Conservation (phyloP, 1,140 invertebrate species). For the Neoseiulus cucumeris region DNA sequence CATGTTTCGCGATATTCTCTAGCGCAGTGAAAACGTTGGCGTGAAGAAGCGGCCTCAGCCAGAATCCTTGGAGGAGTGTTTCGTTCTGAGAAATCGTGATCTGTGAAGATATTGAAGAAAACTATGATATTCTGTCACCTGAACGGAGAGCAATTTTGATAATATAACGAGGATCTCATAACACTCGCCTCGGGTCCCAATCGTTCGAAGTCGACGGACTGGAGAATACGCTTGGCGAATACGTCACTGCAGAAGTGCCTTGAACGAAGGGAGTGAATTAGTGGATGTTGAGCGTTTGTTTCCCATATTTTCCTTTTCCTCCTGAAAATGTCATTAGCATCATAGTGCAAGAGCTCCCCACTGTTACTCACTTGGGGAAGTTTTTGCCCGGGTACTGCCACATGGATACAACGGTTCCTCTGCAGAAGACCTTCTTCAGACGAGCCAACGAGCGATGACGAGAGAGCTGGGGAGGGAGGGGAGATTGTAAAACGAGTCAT, state of each 20-base stretch:
- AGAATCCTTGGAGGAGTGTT: neutral
- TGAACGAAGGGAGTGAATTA: conserved; percentile 7
- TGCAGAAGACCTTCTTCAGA: neutral
- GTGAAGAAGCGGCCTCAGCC: neutral
- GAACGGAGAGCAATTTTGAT: too few relatives aligned
- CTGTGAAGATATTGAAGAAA: neutral
- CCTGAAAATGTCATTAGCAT: too few relatives aligned
- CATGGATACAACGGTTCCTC: neutral
- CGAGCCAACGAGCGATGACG: neutral
- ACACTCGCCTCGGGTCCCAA: neutral
- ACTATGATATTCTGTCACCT: too few relatives aligned
- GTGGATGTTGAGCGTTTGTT: neutral
- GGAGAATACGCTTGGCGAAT: neutral
- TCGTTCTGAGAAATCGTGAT: neutral
- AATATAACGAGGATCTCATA: too few relatives aligned
- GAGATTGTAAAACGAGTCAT: neutral
- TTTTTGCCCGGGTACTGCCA: too few relatives aligned
- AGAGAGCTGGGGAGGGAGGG: neutral
- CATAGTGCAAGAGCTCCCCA: too few relatives aligned
- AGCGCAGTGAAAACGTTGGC: neutral
- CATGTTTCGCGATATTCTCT: neutral
- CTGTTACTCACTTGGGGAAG: too few relatives aligned
- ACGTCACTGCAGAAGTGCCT: neutral
- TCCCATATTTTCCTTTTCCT: too few relatives aligned
- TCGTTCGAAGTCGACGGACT: neutral